Conservation (phyloP, 2,113 vertebrate genomes). For the Engystomops pustulosus region DNA sequence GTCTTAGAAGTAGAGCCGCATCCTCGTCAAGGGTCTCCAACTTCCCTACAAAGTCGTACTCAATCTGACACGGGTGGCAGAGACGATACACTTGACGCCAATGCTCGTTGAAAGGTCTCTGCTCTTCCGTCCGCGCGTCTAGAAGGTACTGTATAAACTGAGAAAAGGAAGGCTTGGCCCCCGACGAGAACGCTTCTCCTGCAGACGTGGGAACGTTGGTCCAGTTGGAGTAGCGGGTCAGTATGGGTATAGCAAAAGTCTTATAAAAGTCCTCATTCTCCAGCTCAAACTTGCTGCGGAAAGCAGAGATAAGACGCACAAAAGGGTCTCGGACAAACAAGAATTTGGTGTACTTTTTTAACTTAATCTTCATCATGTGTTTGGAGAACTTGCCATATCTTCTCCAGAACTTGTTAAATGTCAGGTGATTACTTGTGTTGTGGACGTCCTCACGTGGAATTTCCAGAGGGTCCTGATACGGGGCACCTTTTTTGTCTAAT, state of each 20-base stretch:
- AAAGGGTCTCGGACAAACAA: slow-evolving; percentile 96
- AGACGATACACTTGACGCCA: slow-evolving; percentile 93
- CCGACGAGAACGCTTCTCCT: slow-evolving; percentile 83
- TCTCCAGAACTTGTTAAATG: slow-evolving; percentile 97
- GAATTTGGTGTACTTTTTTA: slow-evolving; percentile 98
- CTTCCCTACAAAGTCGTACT: slow-evolving; percentile 96
- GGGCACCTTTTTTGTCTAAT: slow-evolving; percentile 78
- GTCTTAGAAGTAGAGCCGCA: slow-evolving; percentile 84
- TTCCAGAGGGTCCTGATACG: slow-evolving; percentile 86
- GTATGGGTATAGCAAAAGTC: slow-evolving; percentile 86
- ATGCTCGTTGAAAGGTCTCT: slow-evolving; percentile 94
- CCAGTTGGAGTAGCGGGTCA: slow-evolving; percentile 85
- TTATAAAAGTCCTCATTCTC: slow-evolving; percentile 93
- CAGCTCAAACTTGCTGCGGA: slow-evolving; percentile 93
- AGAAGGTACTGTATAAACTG: slow-evolving; percentile 95
- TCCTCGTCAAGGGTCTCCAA: slow-evolving; percentile 93
- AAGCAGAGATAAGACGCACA: slow-evolving; percentile 94
- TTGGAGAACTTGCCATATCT: slow-evolving; percentile 91
- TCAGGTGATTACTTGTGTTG: slow-evolving; percentile 91
- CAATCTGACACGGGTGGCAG: slow-evolving; percentile 97
- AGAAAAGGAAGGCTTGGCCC: slow-evolving; percentile 85
- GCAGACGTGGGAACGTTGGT: slow-evolving; percentile 81
- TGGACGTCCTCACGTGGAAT: slow-evolving; percentile 87
- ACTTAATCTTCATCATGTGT: slow-evolving; percentile 96
- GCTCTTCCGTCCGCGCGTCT: slow-evolving; percentile 89